Evolutionary conservation across 1,140 invertebrate species (phyloP).

Genomic region (Aphaenogaster rudis): DNA sequence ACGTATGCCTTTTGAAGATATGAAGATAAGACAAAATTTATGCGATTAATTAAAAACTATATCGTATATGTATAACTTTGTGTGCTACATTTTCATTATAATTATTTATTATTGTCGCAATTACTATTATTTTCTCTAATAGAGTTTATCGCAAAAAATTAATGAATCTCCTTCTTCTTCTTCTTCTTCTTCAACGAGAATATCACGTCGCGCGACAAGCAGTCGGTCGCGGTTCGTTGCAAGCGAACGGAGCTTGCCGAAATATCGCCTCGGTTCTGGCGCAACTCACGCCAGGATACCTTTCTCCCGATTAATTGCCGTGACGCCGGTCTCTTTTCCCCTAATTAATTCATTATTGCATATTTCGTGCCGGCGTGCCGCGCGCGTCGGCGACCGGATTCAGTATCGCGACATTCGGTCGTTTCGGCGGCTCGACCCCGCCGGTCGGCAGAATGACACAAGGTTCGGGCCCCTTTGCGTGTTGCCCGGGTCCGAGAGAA

Average conservation of each 20-base stretch:
- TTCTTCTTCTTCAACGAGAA: neutral
- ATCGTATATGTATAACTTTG: neutral
- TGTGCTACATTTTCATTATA: neutral
- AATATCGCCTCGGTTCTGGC: constrained; percentile 49
- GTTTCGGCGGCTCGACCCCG: constrained; percentile 3
- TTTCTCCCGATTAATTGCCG: constrained; percentile 77
- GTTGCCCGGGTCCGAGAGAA: constrained; percentile 11
- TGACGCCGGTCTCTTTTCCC: constrained; percentile 73
- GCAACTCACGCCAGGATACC: constrained; percentile 60
- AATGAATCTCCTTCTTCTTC: neutral
- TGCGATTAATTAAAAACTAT: neutral
- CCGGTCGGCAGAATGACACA: neutral
- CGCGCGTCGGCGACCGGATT: constrained; percentile 6
- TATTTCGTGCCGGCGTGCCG: constrained; percentile 60
- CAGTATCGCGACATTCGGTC: constrained; percentile 28
- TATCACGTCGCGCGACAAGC: constrained; percentile 16
- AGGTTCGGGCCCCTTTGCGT: constrained; percentile 10
- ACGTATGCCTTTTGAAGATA: neutral
- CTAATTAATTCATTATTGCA: constrained; percentile 77
- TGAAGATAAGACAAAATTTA: constrained; percentile 11
- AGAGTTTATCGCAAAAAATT: neutral
- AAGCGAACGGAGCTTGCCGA: constrained; percentile 34
- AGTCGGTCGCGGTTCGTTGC: constrained; percentile 23
- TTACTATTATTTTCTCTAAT: neutral
- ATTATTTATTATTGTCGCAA: neutral